Percentiles rank a stretch among this genome's conserved stretches.
phyloP scores from a whole-genome alignment of 2,113 vertebrate species.

The Lonchura striata region DNA sequence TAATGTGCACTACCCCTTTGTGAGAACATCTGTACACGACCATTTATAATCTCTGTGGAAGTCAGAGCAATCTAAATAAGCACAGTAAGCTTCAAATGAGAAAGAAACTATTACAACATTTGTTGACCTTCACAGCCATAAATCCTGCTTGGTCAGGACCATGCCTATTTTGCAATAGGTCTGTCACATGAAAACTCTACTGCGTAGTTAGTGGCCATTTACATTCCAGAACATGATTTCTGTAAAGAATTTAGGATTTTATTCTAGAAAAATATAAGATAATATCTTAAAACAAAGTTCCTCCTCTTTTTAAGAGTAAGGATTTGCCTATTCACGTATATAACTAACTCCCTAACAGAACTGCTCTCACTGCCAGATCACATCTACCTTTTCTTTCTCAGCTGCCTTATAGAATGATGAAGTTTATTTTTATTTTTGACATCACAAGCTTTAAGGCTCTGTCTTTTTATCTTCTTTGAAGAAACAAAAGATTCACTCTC shows the following conservation, averaged over 20 bases:
- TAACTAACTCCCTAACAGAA: not conserved
- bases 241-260: not conserved
- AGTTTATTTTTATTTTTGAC: not conserved
- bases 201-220: not conserved
- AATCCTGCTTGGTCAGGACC: not conserved
- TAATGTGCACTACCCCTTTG: not conserved
- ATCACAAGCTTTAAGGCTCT: not conserved
- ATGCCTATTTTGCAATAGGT: not conserved
- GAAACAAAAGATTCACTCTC: not conserved
- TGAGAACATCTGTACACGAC: not conserved
- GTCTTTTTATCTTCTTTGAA: not conserved
- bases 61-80: not conserved
- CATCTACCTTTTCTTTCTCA: not conserved
- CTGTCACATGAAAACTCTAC: not conserved
- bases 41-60: not conserved
- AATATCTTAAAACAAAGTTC: not conserved
- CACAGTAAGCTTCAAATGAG: not conserved
- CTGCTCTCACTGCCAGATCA: not conserved
- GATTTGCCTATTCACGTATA: not conserved
- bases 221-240: not conserved
- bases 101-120: not conserved
- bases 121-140: slow-evolving; percentile 3
- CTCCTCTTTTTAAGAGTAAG: not conserved
- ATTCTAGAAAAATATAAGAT: not conserved
- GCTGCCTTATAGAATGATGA: rapidly evolving